Base-by-base conservation (phyloP, 1,140 invertebrate genomes). In the Pogonomyrmex barbatus region DNA sequence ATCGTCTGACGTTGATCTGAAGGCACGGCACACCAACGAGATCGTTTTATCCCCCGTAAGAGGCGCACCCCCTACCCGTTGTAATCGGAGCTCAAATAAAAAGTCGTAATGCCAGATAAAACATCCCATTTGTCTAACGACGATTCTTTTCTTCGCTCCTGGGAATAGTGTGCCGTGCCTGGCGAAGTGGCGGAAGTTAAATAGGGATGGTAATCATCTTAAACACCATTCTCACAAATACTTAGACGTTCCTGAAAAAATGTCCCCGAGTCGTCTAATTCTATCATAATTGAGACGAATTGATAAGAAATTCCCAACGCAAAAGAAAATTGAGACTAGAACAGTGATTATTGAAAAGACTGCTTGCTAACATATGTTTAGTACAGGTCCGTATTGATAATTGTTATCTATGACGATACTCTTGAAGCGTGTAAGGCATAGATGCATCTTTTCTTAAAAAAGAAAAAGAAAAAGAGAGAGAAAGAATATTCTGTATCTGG, bases 101-200 rank as follows among this genome's bases (percentile, higher is more conserved):
- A 94, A 93, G 91, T 90, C 90, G 91, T 94, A 94, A 94, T 93
- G 91, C 93, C 92, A 93, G 94, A 95, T 95, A 95, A 95, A 95
- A 93, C 93, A 91, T 91, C 91, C 92, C 94, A 94, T 95, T 95
- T 95, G 93, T 95, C 94, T 93, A 93, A 94, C 92, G 91, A 93
- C 92, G 92, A 94, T 94, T 94, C 94, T 94, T 94, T 91, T 91
- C 91, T 77, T 82, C 56, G 54, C 36, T 67, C 67, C 30, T 71
- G 52, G 79, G 71, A 63, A 67, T 52, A 67, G 67, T 84, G 17
- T 75, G 62, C 81, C 73, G 12, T 58, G n/a, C 63, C 17, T 60
- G 60, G 62, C 30, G 58, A 89, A 76, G 30, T 58, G 68, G 85
- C 68, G 87, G 83, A 36, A 82, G 79, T 81, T 85, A 85, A 87